Evolutionary conservation across 2,888 invertebrate genomes (phyloP).

Genomic region (Operophtera brumata): DNA sequence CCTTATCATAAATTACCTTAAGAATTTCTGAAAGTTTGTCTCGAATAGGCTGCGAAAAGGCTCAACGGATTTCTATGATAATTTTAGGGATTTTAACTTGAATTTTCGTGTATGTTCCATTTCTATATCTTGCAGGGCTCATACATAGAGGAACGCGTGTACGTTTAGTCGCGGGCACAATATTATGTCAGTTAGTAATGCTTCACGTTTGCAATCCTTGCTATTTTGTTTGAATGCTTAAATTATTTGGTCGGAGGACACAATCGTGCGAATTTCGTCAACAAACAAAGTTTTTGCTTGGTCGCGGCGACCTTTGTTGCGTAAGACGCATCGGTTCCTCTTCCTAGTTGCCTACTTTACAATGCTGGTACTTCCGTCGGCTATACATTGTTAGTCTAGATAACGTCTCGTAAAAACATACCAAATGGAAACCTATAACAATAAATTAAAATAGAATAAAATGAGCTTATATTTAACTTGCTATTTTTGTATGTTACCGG

Average conservation of each 20-base stretch:
- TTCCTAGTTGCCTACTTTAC: constrained; percentile 61
- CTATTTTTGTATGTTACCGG: too few species aligned
- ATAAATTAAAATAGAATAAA: too few species aligned
- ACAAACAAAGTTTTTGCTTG: constrained; percentile 52
- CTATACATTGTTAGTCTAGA: constrained; percentile 37
- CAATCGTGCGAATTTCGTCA: constrained; percentile 49
- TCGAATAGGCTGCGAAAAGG: too few species aligned
- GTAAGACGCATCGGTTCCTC: constrained; percentile 68
- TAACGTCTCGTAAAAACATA: constrained; percentile 26
- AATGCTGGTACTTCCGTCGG: constrained; percentile 59
- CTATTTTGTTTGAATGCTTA: constrained; percentile 15
- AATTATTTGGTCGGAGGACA: constrained; percentile 31
- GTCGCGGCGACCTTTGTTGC: constrained; percentile 60
- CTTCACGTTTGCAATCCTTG: neutral
- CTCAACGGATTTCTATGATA: too few species aligned
- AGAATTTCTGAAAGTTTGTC: too few species aligned
- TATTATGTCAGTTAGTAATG: neutral
- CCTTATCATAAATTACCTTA: too few species aligned
- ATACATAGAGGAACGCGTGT: too few species aligned
- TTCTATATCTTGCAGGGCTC: too few species aligned
- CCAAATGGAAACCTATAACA: constrained; percentile 4
- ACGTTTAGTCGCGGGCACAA: too few species aligned
- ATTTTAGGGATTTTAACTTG: too few species aligned
- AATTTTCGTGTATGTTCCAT: too few species aligned
- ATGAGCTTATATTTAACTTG: too few species aligned